phyloP scores from a whole-genome alignment of 1,140 invertebrate species.

The Pygmarrhopalites habei region DNA sequence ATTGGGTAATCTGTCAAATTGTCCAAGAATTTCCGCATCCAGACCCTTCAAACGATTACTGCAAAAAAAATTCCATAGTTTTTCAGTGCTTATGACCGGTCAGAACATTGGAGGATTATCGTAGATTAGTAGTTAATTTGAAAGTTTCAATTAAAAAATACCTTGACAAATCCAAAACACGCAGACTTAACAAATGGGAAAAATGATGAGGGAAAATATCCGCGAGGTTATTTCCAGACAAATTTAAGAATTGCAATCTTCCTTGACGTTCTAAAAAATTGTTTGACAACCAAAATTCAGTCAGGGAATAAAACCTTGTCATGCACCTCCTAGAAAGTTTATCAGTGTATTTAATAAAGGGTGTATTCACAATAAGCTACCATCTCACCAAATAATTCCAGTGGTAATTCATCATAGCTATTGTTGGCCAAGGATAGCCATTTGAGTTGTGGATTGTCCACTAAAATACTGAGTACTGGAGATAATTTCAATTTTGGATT shows the following conservation, averaged over 20 bases:
- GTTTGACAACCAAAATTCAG: too few species aligned
- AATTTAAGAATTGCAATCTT: slow-evolving; percentile 29
- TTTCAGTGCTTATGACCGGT: too few species aligned
- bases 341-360: too few species aligned
- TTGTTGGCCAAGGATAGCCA: slow-evolving; percentile 29
- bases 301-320: too few species aligned
- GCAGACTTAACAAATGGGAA: slow-evolving; percentile 18
- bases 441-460: slow-evolving; percentile 26
- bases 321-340: too few species aligned
- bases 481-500: slow-evolving; percentile 31
- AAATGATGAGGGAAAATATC: slow-evolving; percentile 32
- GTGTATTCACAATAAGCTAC: too few species aligned
- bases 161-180: slow-evolving; percentile 31
- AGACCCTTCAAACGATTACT: slow-evolving; percentile 32
- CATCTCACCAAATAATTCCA: slow-evolving; percentile 34
- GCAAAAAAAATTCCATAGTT: too few species aligned
- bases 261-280: slow-evolving; percentile 29
- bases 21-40: slow-evolving; percentile 20
- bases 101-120: too few species aligned
- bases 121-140: too few species aligned
- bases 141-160: too few species aligned
- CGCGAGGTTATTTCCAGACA: slow-evolving; percentile 27
- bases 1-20: slow-evolving; percentile 21
- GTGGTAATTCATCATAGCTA: slow-evolving; percentile 29
- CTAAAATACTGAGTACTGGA: slow-evolving; percentile 22